Percentiles rank a stretch among this genome's conserved stretches.
phyloP scores from a whole-genome alignment of 2,113 vertebrate species.

The Salvelinus fontinalis region DNA sequence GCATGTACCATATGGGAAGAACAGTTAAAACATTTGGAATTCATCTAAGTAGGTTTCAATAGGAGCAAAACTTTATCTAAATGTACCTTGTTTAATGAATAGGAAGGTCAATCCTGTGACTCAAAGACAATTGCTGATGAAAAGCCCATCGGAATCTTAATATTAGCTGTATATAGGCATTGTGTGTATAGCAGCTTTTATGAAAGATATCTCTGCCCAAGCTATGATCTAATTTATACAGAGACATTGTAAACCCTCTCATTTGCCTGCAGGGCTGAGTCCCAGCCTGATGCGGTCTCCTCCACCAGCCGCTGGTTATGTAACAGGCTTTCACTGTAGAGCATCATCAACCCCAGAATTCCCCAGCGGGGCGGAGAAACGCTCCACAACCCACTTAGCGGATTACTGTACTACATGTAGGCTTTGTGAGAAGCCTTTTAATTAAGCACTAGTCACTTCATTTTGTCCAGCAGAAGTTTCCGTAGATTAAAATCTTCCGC shows the following conservation, averaged over 20 bases:
- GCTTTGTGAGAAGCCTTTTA: constrained; percentile 55
- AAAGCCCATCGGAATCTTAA: too few relatives aligned
- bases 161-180: neutral
- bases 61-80: too few relatives aligned
- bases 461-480: constrained; percentile 51
- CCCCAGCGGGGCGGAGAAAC: constrained; percentile 22
- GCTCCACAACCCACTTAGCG: constrained; percentile 48
- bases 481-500: constrained; percentile 51
- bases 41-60: too few relatives aligned
- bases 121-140: too few relatives aligned
- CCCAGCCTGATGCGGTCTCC: constrained; percentile 10
- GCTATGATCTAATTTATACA: neutral
- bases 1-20: too few relatives aligned
- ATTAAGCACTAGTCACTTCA: constrained; percentile 59
- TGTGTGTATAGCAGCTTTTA: too few relatives aligned
- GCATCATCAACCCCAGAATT: constrained; percentile 42
- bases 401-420: constrained; percentile 46
- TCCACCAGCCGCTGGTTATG: constrained; percentile 7
- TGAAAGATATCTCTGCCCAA: too few relatives aligned
- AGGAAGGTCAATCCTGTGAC: too few relatives aligned
- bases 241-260: constrained; percentile 33
- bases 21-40: too few relatives aligned
- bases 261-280: constrained; percentile 33
- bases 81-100: too few relatives aligned
- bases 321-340: constrained; percentile 43